Conservation (phyloP, 2,113 vertebrate genomes). For the Osmerus eperlanus region DNA sequence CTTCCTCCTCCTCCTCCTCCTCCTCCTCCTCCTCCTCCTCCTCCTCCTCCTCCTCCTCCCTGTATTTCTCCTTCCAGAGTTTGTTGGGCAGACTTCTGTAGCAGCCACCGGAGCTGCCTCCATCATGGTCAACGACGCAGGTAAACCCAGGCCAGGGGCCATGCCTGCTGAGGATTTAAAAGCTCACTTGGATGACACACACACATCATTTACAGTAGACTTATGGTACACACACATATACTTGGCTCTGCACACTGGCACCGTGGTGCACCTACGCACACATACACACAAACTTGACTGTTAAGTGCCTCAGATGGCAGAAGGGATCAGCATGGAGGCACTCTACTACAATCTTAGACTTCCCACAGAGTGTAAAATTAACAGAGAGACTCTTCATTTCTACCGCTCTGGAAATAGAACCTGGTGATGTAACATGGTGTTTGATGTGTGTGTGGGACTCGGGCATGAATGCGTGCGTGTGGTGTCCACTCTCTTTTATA, state of each 20-base stretch:
- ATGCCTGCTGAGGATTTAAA: conserved; percentile 17
- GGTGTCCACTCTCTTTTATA: not conserved
- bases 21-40: not conserved
- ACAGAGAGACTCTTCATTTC: conserved; percentile 25
- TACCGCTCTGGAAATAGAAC: conserved; percentile 20
- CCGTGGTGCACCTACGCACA: not conserved
- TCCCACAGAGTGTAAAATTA: conserved; percentile 24
- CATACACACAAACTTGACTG: conserved; percentile 5
- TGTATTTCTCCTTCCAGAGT: conserved; percentile 73
- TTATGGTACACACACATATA: not conserved
- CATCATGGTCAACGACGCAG: conserved; percentile 89
- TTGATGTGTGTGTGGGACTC: conserved; percentile 2
- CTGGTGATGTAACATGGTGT: conserved; percentile 19
- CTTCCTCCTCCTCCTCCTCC: not conserved
- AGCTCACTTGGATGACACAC: conserved; percentile 18
- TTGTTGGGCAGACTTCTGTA: conserved; percentile 82
- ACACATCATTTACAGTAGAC: not conserved
- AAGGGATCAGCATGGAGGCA: conserved; percentile 18
- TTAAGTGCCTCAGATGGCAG: conserved; percentile 29
- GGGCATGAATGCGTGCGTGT: not conserved
- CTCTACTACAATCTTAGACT: conserved; percentile 14
- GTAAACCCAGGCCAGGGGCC: conserved; percentile 58
- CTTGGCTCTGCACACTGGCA: not conserved
- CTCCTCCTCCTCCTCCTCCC: not conserved
- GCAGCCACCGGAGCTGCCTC: conserved; percentile 91